A percentile compares a stretch with the other conserved stretches of the same genome.
Evolutionary conservation across 2,797 vertebrate species (phyloP).

Genomic region (Cetoscarus ocellatus): DNA sequence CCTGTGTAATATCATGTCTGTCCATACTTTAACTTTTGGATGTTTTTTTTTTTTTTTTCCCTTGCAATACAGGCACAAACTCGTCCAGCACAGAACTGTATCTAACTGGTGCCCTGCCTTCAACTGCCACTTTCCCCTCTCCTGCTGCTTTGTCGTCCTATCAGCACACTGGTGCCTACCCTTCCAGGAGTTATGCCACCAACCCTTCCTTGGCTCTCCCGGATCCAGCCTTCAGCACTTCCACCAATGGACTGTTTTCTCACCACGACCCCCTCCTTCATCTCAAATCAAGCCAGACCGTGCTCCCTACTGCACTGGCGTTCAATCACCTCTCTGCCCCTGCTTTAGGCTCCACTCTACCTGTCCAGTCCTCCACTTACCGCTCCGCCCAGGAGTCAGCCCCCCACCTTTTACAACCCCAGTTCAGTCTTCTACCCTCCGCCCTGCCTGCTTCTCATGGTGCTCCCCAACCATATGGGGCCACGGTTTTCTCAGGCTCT

Average conservation of each 20-base stretch:
- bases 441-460: slow-evolving; percentile 89
- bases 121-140: slow-evolving; percentile 93
- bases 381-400: slow-evolving; percentile 99
- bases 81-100: slow-evolving; percentile 94
- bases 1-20: neutral
- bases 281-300: slow-evolving; percentile 92
- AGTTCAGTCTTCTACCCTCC: slow-evolving; percentile 94
- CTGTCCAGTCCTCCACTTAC: slow-evolving; percentile 98
- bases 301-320: slow-evolving; percentile 90
- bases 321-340: slow-evolving; percentile 93
- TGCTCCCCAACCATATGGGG: slow-evolving; percentile 90
- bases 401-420: slow-evolving; percentile 96
- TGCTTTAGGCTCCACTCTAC: slow-evolving; percentile 88
- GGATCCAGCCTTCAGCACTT: slow-evolving; percentile 92
- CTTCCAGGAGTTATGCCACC: slow-evolving; percentile 91
- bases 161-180: slow-evolving; percentile 94
- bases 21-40: neutral
- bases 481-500: slow-evolving; percentile 93
- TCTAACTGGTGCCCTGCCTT: slow-evolving; percentile 94
- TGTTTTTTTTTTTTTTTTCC: slow-evolving; percentile 4
- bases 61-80: slow-evolving; percentile 88
- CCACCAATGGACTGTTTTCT: slow-evolving; percentile 93
- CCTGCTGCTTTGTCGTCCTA: slow-evolving; percentile 91
- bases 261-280: slow-evolving; percentile 92
- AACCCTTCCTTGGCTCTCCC: slow-evolving; percentile 92